Percentiles rank a stretch among this genome's conserved stretches.
These are phyloP conservation scores for Alviniconcha strummeri DNA, from an alignment of 2,888 invertebrate species.

Conservation along the genomic window DNA sequence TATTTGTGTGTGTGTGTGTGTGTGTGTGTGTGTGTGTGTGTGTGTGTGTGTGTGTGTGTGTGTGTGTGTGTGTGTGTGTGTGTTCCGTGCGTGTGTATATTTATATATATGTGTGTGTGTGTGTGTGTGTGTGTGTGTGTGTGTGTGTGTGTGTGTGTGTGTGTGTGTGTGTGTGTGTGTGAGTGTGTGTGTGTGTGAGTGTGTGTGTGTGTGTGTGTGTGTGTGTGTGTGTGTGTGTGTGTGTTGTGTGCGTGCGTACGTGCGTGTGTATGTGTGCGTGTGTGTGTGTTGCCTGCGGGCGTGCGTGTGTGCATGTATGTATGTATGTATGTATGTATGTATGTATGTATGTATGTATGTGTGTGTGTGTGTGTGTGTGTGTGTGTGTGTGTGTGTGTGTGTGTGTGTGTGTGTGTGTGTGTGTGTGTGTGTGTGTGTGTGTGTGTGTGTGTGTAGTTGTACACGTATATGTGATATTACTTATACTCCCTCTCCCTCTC, in stretches of 20 bases:
- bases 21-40: no score
- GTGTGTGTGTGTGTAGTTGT: not conserved
- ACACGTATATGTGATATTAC: not conserved
- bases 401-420: not conserved
- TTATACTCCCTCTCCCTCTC: not conserved
- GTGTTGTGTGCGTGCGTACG: not conserved
- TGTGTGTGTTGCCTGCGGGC: no score
- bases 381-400: not conserved
- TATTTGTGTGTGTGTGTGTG: no score
- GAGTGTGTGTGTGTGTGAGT: not conserved
- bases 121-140: not conserved
- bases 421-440: slow-evolving; percentile 7
- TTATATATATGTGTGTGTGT: not conserved
- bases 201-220: slow-evolving; percentile 6
- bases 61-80: no score
- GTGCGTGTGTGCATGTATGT: no score
- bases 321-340: no score
- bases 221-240: not conserved
- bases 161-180: slow-evolving; percentile 8
- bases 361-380: not conserved
- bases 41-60: no score
- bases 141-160: slow-evolving; percentile 2
- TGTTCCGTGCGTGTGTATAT: no score
- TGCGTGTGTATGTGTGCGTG: not conserved
- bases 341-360: no score